A percentile compares a stretch with the other conserved stretches of the same genome.
These are phyloP conservation scores for Diaperis boleti DNA, from an alignment of 2,888 invertebrate genomes.

Conservation along the genomic window DNA sequence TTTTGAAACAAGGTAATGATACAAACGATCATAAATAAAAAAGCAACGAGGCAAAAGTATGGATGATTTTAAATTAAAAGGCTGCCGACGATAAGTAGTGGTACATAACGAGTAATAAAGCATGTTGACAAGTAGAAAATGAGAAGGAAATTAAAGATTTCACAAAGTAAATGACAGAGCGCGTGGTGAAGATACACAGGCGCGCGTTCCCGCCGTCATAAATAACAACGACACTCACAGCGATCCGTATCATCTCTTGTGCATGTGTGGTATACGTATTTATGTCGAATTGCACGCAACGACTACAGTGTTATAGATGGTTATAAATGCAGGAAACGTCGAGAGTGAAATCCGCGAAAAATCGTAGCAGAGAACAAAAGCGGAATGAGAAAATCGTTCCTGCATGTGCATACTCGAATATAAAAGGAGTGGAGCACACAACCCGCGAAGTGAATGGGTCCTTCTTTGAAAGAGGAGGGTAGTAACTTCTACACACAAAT, in stretches of 20 bases:
- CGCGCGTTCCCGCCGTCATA: slow-evolving; percentile 48
- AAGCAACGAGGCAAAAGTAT: slow-evolving; percentile 45
- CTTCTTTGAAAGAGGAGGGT: too few species aligned
- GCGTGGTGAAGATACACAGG: slow-evolving; percentile 44
- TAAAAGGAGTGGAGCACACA: too few species aligned
- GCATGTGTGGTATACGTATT: slow-evolving; percentile 22
- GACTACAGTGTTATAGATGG: not conserved
- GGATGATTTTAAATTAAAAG: slow-evolving; percentile 54
- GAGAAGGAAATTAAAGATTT: slow-evolving; percentile 49
- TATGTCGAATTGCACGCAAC: slow-evolving; percentile 14
- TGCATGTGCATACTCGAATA: too few species aligned
- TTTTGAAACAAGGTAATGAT: slow-evolving; percentile 13
- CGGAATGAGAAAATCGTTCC: not conserved
- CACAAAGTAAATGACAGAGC: slow-evolving; percentile 47
- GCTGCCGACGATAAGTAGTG: slow-evolving; percentile 41
- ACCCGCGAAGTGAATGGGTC: too few species aligned
- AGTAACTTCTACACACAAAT: too few species aligned
- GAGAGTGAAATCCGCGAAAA: slow-evolving; percentile 1
- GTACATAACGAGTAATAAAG: slow-evolving; percentile 43
- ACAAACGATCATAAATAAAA: slow-evolving; percentile 24
- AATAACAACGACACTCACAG: slow-evolving; percentile 44
- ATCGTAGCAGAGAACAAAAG: not conserved
- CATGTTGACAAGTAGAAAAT: slow-evolving; percentile 44
- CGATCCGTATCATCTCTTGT: slow-evolving; percentile 37
- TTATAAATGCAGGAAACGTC: slow-evolving; percentile 3